A percentile compares a stretch with the other conserved stretches of the same genome.
These are phyloP conservation scores for Scomber colias DNA, from an alignment of 2,113 vertebrate genomes.

Conservation along the genomic window DNA sequence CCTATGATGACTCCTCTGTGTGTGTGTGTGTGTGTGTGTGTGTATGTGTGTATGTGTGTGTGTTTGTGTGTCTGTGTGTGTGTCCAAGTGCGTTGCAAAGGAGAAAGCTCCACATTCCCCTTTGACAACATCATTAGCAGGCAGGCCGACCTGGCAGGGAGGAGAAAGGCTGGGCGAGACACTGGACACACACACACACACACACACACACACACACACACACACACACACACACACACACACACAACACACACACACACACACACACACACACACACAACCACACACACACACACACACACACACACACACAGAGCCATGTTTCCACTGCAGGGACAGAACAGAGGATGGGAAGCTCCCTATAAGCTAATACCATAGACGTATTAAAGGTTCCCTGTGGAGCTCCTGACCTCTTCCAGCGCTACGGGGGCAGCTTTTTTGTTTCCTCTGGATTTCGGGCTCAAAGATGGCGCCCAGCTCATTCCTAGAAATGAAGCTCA, in stretches of 20 bases:
- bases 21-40: neutral
- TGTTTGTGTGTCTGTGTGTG: slow-evolving; percentile 4
- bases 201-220: slow-evolving; percentile 33
- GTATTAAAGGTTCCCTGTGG: too few relatives aligned
- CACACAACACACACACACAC: neutral
- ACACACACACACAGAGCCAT: neutral
- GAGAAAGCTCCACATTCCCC: slow-evolving; percentile 70
- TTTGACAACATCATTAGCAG: slow-evolving; percentile 78
- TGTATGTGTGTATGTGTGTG: slow-evolving; percentile 4
- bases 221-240: neutral
- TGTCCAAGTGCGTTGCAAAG: slow-evolving; percentile 57
- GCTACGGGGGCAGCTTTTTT: too few relatives aligned
- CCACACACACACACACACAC: slow-evolving; percentile 23
- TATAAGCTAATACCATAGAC: neutral
- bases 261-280: slow-evolving; percentile 14
- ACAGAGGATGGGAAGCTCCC: neutral
- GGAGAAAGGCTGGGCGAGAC: slow-evolving; percentile 4
- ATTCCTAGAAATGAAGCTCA: too few relatives aligned
- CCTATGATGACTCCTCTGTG: neutral
- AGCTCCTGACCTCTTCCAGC: too few relatives aligned
- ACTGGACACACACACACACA: neutral
- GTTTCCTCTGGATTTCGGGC: too few relatives aligned
- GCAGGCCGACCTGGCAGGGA: slow-evolving; percentile 38
- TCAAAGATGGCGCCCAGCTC: too few relatives aligned
- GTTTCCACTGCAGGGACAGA: neutral